Evolutionary conservation across 2,113 vertebrate genomes (phyloP).

Genomic region (Ceyx margarethae): DNA sequence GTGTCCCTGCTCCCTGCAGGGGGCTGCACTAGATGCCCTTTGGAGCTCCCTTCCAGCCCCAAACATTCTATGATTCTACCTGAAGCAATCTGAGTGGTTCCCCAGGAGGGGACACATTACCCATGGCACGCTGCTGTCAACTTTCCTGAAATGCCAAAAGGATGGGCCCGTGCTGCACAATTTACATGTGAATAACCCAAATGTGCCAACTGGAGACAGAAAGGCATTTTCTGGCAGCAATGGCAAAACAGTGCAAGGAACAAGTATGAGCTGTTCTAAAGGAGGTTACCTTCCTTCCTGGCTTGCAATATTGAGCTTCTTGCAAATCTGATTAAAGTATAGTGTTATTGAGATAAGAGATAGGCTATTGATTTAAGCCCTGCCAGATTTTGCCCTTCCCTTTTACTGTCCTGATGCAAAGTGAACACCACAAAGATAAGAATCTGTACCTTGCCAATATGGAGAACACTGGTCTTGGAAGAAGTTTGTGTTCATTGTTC

Average conservation of each 20-base stretch:
- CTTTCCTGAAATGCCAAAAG: background rate
- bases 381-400: background rate
- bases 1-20: no score
- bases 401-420: background rate
- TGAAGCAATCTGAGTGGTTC: background rate
- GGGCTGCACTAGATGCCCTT: no score
- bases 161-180: background rate
- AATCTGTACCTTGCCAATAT: background rate
- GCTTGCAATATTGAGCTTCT: background rate
- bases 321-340: background rate
- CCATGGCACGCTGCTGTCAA: rapidly evolving
- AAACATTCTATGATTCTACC: no score
- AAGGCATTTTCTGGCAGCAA: background rate
- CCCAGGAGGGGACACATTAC: background rate
- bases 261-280: background rate
- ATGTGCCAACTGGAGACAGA: background rate
- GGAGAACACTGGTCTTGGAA: background rate
- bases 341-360: background rate
- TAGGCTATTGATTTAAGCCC: background rate
- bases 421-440: background rate
- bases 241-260: background rate
- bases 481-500: background rate
- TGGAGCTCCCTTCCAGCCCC: no score
- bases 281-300: background rate
- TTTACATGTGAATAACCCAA: rapidly evolving